Evolutionary conservation across 2,113 vertebrate genomes (phyloP), one percentile per base, ranked within the genome.

Genomic region (Rousettus leschenaultii): DNA sequence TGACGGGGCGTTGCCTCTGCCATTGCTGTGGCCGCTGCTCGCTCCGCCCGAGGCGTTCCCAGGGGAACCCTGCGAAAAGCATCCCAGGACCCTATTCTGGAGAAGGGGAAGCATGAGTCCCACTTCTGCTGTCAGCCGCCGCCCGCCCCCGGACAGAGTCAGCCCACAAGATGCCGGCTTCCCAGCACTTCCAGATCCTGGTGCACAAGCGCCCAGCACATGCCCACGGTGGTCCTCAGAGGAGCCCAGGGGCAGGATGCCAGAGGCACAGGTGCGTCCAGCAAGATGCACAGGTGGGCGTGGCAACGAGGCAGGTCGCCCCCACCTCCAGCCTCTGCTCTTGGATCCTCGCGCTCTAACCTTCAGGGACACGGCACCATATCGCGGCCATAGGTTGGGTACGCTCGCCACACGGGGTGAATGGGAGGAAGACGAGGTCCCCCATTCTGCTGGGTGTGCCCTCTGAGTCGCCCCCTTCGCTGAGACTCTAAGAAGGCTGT

Each of bases 231-330:
- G 16, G 33, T 7, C 84, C 26, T n/a, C 53, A 8, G 65, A 51
- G 65, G 18, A 71, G n/a, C 26, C 7, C 0, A 0, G 40, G 2
- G 63, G 63, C 65, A 22, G 61, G 61, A 68, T 10, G 28, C 66
- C 45, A 14, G 1, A 3, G 24, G 28, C 7, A 11, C 1, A 1
- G 0, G 3, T 8, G 22, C 16, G 26, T 73, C 63, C 21, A 0
- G 43, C 2, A 3, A 53, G 5, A 15, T 2, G 0, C 55, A 12
- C 1, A 1, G 1, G 10, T 15, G 12, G 21, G 11, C 1, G 3
- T 22, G 89, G 19, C 1, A 10, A 18, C 11, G 19, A 71, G 13
- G 21, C 13, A 8, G 1, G 40, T 48, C 80, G 1, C 28, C 28
- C 71, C 53, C 7, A 11, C 43, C 24, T 19, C 75, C 30, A 15